phyloP scores from a whole-genome alignment of 2,797 vertebrate species.

The Microctenopoma stevenorrisi region DNA sequence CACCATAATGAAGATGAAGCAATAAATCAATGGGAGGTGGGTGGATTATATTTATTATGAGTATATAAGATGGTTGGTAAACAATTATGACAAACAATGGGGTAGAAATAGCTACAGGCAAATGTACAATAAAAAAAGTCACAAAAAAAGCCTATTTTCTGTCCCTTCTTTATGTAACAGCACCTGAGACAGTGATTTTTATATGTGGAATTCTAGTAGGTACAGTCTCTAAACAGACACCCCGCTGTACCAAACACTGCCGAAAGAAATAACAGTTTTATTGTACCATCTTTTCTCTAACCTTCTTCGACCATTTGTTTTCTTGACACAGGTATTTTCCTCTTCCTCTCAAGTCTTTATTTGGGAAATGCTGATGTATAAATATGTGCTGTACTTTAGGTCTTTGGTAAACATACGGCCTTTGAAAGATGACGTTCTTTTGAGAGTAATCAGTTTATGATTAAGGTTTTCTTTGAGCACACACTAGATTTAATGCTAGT shows the following conservation, averaged over 20 bases:
- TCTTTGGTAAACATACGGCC: slow-evolving; percentile 58
- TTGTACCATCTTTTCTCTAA: background rate
- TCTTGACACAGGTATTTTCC: slow-evolving; percentile 35
- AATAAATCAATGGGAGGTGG: no score
- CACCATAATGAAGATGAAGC: no score
- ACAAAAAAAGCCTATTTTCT: no score
- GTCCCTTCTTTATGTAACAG: no score
- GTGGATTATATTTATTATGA: no score
- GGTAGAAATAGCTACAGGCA: no score
- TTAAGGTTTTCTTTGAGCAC: slow-evolving; percentile 24
- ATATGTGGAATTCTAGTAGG: slow-evolving; percentile 9
- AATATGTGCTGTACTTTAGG: slow-evolving; percentile 31
- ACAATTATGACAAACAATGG: no score
- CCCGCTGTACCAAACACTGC: background rate
- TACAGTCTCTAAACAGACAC: slow-evolving; percentile 7
- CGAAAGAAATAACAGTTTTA: slow-evolving; percentile 9
- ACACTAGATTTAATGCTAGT: slow-evolving; percentile 17
- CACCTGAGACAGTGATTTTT: background rate
- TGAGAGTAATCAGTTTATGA: slow-evolving; percentile 37
- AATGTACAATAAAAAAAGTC: no score
- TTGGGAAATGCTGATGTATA: slow-evolving; percentile 24
- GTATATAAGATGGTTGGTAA: no score
- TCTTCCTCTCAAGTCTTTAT: slow-evolving; percentile 30
- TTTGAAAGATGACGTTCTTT: slow-evolving; percentile 43
- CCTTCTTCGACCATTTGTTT: slow-evolving; percentile 47